Evolutionary conservation across 2,888 invertebrate genomes (phyloP).

Genomic region (Heliconius hortense): DNA sequence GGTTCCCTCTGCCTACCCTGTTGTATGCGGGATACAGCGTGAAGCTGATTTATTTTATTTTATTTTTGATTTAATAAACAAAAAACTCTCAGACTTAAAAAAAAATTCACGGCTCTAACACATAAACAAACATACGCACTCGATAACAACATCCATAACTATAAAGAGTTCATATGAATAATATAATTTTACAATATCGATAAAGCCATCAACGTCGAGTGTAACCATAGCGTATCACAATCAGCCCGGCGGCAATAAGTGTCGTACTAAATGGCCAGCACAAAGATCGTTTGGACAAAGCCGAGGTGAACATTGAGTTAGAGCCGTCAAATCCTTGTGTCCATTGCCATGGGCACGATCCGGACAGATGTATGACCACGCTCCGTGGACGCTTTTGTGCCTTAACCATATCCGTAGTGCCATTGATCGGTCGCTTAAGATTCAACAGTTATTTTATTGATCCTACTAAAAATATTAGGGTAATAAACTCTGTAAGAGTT

Average conservation of each 20-base stretch:
- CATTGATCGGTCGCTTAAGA: slow-evolving; percentile 54
- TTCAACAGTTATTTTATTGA: slow-evolving; percentile 38
- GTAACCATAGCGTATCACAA: slow-evolving; percentile 37
- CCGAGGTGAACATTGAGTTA: slow-evolving; percentile 62
- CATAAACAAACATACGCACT: background rate
- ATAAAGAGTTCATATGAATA: background rate
- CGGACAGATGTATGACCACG: slow-evolving; percentile 69
- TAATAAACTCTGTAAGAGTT: background rate
- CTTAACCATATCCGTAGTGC: slow-evolving; percentile 54
- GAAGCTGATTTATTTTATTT: too few relatives aligned
- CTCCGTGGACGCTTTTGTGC: slow-evolving; percentile 45
- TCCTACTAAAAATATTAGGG: background rate
- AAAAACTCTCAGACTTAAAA: background rate
- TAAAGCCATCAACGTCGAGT: slow-evolving; percentile 34
- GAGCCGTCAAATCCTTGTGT: slow-evolving; percentile 70
- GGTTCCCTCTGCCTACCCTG: too few relatives aligned
- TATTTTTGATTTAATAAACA: too few relatives aligned
- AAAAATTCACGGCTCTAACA: background rate
- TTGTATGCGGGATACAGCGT: too few relatives aligned
- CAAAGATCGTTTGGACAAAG: slow-evolving; percentile 70
- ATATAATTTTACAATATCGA: slow-evolving; percentile 15
- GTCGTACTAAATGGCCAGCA: slow-evolving; percentile 41
- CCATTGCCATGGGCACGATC: slow-evolving; percentile 72
- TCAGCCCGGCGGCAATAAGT: slow-evolving; percentile 35
- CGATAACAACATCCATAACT: slow-evolving; percentile 25